phyloP scores from a whole-genome alignment of 2,797 vertebrate species.

The Morelia viridis region DNA sequence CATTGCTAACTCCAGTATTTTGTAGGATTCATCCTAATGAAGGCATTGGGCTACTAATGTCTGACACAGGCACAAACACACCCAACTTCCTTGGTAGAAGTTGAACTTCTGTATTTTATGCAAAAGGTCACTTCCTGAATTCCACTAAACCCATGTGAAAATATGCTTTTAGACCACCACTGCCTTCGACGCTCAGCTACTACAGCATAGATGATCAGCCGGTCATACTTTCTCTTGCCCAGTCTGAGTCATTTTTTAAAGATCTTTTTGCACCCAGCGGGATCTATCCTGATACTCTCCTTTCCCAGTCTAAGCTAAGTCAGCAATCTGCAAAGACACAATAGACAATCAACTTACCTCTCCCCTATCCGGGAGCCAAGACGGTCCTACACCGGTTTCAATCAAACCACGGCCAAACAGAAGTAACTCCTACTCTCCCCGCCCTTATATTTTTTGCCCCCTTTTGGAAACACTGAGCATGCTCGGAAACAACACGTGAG shows the following conservation, averaged over 20 bases:
- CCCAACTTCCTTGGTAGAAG: neutral
- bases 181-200: neutral
- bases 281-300: neutral
- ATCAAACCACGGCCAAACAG: neutral
- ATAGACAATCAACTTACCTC: neutral
- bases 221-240: neutral
- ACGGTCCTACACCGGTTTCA: neutral
- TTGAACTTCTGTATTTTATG: neutral
- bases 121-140: neutral
- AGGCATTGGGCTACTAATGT: too few species aligned
- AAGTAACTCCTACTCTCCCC: accelerated
- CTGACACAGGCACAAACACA: neutral
- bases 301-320: neutral
- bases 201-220: neutral
- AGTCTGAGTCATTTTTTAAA: neutral
- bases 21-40: neutral
- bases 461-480: neutral
- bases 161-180: neutral
- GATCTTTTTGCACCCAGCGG: neutral
- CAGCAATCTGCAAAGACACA: neutral
- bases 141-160: neutral
- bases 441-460: accelerated
- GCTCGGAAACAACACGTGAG: neutral
- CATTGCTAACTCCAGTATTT: neutral
- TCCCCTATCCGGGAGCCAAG: neutral